These are phyloP conservation scores for Euthynnus affinis DNA, from an alignment of 2,797 vertebrate genomes.

Conservation along the genomic window DNA sequence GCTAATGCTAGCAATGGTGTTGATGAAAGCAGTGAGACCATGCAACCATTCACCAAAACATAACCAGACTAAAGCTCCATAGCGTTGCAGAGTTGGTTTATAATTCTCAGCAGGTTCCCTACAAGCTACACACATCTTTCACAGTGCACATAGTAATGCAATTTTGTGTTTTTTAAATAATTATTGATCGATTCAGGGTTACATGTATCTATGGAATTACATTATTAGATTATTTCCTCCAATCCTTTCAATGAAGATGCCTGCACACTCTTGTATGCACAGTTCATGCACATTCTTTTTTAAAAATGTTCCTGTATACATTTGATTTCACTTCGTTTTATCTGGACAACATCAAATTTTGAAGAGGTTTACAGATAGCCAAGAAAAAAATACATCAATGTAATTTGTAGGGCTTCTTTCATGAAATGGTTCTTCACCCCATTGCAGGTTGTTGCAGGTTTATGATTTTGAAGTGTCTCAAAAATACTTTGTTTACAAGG, in stretches of 20 bases:
- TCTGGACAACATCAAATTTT: constrained; percentile 4
- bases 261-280: background rate
- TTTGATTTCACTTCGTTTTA: constrained; percentile 1
- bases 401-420: background rate
- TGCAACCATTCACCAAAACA: background rate
- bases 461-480: constrained; percentile 6
- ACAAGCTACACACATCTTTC: no score
- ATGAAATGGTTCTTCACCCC: constrained; percentile 8
- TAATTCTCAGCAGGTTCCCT: background rate
- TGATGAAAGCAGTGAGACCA: background rate
- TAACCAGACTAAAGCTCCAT: background rate
- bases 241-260: no score
- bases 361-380: background rate
- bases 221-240: no score
- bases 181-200: no score
- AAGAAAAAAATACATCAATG: background rate
- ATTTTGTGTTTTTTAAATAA: no score
- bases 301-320: background rate
- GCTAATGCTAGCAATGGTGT: background rate
- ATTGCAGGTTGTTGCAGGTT: constrained; percentile 3
- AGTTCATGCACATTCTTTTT: background rate
- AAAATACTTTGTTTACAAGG: constrained; percentile 18
- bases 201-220: no score
- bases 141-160: no score
- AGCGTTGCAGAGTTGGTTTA: constrained; percentile 14